phyloP scores from a whole-genome alignment of 2,888 invertebrate genomes.

The Cylindroiulus punctatus region DNA sequence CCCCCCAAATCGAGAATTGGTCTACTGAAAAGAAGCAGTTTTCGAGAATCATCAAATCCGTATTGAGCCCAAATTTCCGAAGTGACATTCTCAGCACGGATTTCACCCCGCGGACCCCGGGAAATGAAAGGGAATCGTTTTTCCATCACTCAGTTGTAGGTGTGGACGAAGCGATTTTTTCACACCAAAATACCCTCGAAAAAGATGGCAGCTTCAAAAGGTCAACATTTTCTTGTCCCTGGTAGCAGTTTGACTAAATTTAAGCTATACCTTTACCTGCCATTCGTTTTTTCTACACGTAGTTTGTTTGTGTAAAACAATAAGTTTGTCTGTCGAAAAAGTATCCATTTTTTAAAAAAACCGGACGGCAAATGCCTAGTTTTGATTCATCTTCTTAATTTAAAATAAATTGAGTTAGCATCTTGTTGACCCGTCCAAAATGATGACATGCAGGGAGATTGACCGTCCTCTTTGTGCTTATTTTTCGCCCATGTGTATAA shows the following conservation, averaged over 20 bases:
- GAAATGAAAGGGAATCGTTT: conserved; percentile 26
- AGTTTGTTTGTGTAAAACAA: background rate
- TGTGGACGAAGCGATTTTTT: background rate
- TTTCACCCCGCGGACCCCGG: background rate
- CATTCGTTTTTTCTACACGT: no score
- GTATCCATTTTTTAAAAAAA: no score
- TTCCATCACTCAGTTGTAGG: background rate
- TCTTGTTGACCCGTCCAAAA: no score
- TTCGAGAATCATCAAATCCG: conserved; percentile 31
- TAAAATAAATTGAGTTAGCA: no score
- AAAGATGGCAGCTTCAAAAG: background rate
- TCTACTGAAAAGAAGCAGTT: conserved; percentile 30
- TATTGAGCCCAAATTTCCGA: conserved; percentile 24
- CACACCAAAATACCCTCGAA: background rate
- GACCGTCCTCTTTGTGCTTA: no score
- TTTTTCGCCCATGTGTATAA: no score
- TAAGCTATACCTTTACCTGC: no score
- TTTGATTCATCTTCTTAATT: no score
- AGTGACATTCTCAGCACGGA: conserved; percentile 11
- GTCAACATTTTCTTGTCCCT: background rate
- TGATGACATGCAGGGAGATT: no score
- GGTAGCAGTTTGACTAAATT: background rate
- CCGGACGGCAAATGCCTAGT: no score
- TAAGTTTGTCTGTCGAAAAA: background rate
- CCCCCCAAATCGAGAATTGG: conserved; percentile 22